A percentile compares a stretch with the other conserved stretches of the same genome.
Conservation (phyloP, 2,888 invertebrate species). For the Ischnura elegans region DNA sequence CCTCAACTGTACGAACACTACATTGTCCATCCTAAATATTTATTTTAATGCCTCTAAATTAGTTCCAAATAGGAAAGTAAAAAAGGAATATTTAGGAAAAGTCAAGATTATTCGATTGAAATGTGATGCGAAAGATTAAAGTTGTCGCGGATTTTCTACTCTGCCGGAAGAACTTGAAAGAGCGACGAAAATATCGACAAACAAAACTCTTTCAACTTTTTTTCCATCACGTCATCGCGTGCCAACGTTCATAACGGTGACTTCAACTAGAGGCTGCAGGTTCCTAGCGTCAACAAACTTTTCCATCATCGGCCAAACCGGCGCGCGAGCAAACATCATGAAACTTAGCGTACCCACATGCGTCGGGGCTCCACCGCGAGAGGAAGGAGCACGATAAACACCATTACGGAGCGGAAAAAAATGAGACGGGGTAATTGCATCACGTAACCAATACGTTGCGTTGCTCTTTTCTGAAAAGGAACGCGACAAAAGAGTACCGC, state of each 20-base stretch:
- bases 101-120: too few relatives aligned
- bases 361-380: neutral
- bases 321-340: constrained; percentile 17
- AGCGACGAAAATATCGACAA: too few relatives aligned
- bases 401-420: neutral
- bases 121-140: too few relatives aligned
- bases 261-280: neutral
- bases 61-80: too few relatives aligned
- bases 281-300: too few relatives aligned
- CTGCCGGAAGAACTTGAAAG: too few relatives aligned
- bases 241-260: neutral
- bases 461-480: neutral
- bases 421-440: neutral
- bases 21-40: too few relatives aligned
- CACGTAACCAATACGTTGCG: neutral
- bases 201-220: too few relatives aligned
- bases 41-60: too few relatives aligned
- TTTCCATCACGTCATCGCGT: neutral
- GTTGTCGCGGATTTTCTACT: too few relatives aligned
- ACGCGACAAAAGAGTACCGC: neutral
- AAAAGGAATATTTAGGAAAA: too few relatives aligned
- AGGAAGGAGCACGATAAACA: neutral
- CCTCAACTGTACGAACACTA: too few relatives aligned
- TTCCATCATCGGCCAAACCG: neutral
- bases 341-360: neutral